Conservation (phyloP, 2,888 invertebrate genomes). For the Ophioninae sp. region DNA sequence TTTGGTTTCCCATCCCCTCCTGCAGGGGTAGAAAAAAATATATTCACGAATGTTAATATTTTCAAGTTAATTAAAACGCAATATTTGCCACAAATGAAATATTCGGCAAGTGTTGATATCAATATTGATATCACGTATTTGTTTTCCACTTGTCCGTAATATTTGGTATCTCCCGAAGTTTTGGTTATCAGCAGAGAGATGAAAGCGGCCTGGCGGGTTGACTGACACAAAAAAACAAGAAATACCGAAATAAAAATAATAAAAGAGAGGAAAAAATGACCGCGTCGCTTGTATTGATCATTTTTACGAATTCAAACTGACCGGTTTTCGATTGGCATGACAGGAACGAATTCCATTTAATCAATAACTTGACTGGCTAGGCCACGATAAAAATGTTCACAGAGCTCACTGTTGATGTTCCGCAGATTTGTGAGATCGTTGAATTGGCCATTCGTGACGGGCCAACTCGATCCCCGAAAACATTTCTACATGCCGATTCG, state of each 20-base stretch:
- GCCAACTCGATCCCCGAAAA: neutral
- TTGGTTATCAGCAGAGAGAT: conserved; percentile 3
- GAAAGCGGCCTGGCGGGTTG: neutral
- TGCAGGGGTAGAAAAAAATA: neutral
- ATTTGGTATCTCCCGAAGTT: conserved; percentile 12
- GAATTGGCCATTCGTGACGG: neutral
- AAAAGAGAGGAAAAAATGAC: conserved; percentile 12
- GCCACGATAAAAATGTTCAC: too few relatives aligned
- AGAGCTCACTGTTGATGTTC: too few relatives aligned
- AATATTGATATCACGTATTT: neutral
- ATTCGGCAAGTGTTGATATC: conserved; percentile 7
- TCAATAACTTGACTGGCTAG: neutral
- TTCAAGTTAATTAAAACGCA: conserved; percentile 23
- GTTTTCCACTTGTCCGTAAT: conserved; percentile 6
- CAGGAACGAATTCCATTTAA: neutral
- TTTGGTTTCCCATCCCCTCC: neutral
- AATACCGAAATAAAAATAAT: too few relatives aligned
- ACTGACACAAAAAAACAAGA: neutral
- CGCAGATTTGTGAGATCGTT: neutral
- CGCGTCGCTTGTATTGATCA: conserved; percentile 29
- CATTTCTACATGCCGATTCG: neutral
- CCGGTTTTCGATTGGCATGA: neutral
- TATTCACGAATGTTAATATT: neutral
- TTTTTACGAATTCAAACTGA: conserved; percentile 7
- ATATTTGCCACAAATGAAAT: conserved; percentile 35